These are phyloP conservation scores for Pseudorhiza aurosa DNA, from an alignment of 30 jellyfish, hydroid and myxozoan species.

Conservation along the genomic window DNA sequence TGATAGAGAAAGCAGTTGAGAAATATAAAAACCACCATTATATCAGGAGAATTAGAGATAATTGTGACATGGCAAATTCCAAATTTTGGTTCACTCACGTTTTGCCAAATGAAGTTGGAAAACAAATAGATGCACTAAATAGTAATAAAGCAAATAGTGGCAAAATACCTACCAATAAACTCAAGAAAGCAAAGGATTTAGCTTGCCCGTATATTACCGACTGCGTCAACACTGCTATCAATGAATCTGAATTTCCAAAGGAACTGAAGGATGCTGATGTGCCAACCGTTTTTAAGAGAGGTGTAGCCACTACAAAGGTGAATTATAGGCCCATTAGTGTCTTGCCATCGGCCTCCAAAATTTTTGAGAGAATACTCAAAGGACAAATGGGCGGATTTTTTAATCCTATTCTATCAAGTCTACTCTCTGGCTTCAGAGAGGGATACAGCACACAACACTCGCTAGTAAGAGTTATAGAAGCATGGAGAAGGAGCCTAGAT, in stretches of 20 bases:
- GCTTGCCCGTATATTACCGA: slow-evolving; percentile 18
- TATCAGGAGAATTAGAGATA: slow-evolving; percentile 4
- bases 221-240: slow-evolving; percentile 11
- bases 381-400: background rate
- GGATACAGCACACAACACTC: slow-evolving; percentile 7
- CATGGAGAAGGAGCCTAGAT: slow-evolving; percentile 31
- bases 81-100: too few relatives aligned
- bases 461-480: background rate
- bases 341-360: slow-evolving; percentile 3
- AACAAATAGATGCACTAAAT: background rate
- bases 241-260: slow-evolving; percentile 9
- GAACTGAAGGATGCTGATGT: slow-evolving; percentile 6
- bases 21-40: slow-evolving; percentile 1
- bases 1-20: slow-evolving; percentile 7
- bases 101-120: background rate
- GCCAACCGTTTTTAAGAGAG: background rate
- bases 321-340: slow-evolving; percentile 12
- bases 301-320: background rate
- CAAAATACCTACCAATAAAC: slow-evolving; percentile 1
- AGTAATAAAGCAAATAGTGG: slow-evolving; percentile 1
- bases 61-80: too few relatives aligned
- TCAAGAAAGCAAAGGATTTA: slow-evolving; percentile 13
- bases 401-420: background rate
- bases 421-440: slow-evolving; percentile 18
- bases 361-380: background rate